Base-by-base conservation (phyloP, 2,113 vertebrate species). In the Megalops atlanticus region DNA sequence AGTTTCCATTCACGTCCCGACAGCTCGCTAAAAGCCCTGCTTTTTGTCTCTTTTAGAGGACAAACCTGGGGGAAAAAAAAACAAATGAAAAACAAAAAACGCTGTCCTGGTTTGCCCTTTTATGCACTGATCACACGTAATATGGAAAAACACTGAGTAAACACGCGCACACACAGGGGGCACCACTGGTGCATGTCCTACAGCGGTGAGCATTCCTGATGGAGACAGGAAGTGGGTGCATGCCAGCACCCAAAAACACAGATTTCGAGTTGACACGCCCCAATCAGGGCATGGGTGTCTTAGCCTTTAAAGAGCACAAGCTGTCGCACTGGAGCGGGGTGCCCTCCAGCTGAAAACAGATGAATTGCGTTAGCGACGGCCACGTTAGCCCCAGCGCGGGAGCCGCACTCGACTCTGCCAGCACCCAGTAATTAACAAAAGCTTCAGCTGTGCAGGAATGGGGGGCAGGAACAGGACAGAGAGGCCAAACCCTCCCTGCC, bases 361-460 rank as follows among this genome's bases (percentile, higher is more conserved):
- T 27, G 45, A 45, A 43, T 36, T 8, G 14, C 39, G 31, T 35
- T 52, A 47, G 27, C 43, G 58, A 71, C 12, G 43, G 43, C 21
- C 4, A 49, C 18, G 70, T 4, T 11, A 40, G n/a, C 40, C 35
- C 41, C 74, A 70, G 79, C 69, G 38, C 24, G 47, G 45, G 40
- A 43, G 69, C 79, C 36, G 12, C 5, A 45, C 4, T 27, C 11
- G 14, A 7, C 12, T n/a, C 14, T 73, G 79, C 79, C 79, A 74
- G 69, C 43, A 40, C 10, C 69, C 79, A 74, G 70, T 52, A 52
- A 74, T 72, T 74, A 80, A 80, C 45, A 80, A 33, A 52, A 33
- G 45, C 79, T 74, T 54, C 79, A 80, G 79, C 79, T 80, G 70
- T 38, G 45, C 31, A 49, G 64, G 54, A 24, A 33, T 75, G 41